Conservation (phyloP, 2,797 vertebrate genomes). For the Sternotherus odoratus region DNA sequence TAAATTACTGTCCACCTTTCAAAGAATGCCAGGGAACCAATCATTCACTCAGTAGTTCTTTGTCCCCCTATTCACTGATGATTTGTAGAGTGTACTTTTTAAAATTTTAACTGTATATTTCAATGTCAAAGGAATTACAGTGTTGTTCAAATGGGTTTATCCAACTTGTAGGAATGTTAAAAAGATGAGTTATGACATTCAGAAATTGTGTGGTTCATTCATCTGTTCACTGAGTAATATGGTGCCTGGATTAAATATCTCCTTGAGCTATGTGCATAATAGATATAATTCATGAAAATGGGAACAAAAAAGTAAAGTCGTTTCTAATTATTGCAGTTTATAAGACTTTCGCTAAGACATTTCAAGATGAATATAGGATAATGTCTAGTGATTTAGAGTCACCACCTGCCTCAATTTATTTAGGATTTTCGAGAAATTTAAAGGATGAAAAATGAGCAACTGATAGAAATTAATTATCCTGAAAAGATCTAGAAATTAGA, state of each 20-base stretch:
- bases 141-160: neutral
- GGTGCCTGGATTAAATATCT: slow-evolving; percentile 39
- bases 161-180: neutral
- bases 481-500: neutral
- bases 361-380: slow-evolving; percentile 5
- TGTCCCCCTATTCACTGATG: neutral
- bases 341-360: neutral
- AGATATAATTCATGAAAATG: neutral
- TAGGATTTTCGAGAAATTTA: neutral
- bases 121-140: slow-evolving; percentile 32
- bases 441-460: neutral
- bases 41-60: neutral
- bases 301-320: slow-evolving; percentile 25
- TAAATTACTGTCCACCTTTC: neutral
- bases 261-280: neutral
- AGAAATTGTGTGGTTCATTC: slow-evolving; percentile 18
- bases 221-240: slow-evolving; percentile 7
- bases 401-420: slow-evolving; percentile 31
- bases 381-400: slow-evolving; percentile 24
- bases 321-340: slow-evolving; percentile 29
- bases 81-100: neutral
- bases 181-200: slow-evolving; percentile 2
- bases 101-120: slow-evolving; percentile 13
- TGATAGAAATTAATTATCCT: neutral
- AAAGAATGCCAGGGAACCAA: neutral